These are phyloP conservation scores for Catostomus latipinnis DNA, from an alignment of 2,797 vertebrate genomes.

Conservation along the genomic window DNA sequence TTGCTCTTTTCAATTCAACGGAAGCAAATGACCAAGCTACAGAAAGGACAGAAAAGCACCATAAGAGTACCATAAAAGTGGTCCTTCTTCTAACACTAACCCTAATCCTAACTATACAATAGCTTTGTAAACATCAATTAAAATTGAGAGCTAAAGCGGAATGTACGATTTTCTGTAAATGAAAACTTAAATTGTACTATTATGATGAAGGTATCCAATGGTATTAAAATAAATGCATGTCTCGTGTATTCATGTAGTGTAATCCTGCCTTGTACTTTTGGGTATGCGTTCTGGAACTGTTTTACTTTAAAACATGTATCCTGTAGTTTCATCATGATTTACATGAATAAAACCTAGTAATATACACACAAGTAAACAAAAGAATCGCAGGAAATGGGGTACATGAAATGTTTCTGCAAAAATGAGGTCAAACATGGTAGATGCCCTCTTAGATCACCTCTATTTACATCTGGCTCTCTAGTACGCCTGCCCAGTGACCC, in stretches of 20 bases:
- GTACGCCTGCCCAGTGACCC: conserved; percentile 35
- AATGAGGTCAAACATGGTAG: not conserved
- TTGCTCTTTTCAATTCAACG: too few species aligned
- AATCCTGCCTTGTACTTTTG: not conserved
- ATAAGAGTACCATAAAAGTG: too few species aligned
- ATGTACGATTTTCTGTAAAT: not conserved
- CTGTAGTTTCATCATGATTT: not conserved
- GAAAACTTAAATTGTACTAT: not conserved
- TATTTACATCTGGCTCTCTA: conserved; percentile 16
- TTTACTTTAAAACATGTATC: not conserved
- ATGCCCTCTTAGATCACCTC: conserved; percentile 24
- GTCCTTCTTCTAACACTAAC: too few species aligned
- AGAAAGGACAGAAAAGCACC: too few species aligned
- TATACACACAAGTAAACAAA: not conserved
- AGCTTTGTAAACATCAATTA: too few species aligned
- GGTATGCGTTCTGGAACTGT: not conserved
- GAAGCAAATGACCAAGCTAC: too few species aligned
- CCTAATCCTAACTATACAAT: too few species aligned
- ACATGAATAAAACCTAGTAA: conserved; percentile 18
- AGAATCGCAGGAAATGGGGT: conserved; percentile 29
- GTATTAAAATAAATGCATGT: not conserved
- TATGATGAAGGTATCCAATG: not conserved
- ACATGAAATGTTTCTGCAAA: conserved; percentile 33
- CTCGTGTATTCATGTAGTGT: not conserved
- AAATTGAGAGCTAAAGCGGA: too few species aligned